Percentiles rank a stretch among this genome's conserved stretches.
Evolutionary conservation across 1,140 invertebrate genomes (phyloP).

Genomic region (Agrypnia vestita): DNA sequence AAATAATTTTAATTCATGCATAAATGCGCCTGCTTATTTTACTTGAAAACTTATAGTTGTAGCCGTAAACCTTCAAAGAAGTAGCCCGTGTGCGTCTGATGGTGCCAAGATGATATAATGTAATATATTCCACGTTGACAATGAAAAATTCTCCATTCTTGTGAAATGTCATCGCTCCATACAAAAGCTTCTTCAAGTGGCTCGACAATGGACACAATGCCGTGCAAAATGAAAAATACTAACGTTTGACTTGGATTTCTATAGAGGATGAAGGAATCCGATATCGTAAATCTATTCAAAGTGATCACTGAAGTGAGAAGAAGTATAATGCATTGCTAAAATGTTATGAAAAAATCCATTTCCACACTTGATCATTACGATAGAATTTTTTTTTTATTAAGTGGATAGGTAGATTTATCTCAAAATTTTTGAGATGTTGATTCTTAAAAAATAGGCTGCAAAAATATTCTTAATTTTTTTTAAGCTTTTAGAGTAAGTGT

Average conservation of each 20-base stretch:
- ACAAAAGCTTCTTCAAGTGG: conserved; percentile 45
- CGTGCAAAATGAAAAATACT: conserved; percentile 49
- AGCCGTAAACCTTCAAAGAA: background rate
- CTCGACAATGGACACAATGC: conserved; percentile 43
- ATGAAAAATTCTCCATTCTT: conserved; percentile 37
- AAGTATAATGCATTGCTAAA: conserved; percentile 19
- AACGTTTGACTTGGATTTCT: conserved; percentile 47
- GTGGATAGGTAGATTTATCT: no score
- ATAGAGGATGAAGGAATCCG: conserved; percentile 26
- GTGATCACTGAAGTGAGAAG: conserved; percentile 33
- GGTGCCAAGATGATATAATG: background rate
- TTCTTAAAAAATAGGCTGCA: no score
- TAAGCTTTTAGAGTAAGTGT: no score
- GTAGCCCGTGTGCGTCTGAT: background rate
- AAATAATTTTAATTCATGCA: no score
- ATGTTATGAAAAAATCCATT: background rate
- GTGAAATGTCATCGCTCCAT: conserved; percentile 44
- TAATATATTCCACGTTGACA: conserved; percentile 26
- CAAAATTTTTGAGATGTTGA: no score
- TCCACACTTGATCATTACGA: background rate
- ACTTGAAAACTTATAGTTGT: no score
- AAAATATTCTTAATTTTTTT: no score
- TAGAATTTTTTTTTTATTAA: no score
- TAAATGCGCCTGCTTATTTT: no score
- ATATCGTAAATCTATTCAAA: conserved; percentile 37